Conservation (phyloP, 2,113 vertebrate species). For the Bubalus kerabau region DNA sequence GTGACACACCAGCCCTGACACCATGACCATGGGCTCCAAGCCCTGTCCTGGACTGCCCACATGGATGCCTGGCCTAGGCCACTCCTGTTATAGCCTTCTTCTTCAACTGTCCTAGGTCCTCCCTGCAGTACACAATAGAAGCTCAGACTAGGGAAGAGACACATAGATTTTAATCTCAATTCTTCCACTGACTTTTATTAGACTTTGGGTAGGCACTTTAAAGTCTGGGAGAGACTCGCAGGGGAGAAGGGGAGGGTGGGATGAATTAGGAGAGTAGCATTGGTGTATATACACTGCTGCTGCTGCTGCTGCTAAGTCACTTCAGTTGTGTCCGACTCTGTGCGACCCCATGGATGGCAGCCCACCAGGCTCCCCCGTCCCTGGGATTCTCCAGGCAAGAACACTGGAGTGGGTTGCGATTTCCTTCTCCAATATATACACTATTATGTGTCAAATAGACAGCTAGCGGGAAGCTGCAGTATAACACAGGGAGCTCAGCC, state of each 20-base stretch:
- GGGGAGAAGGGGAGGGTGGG: neutral
- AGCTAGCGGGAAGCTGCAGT: neutral
- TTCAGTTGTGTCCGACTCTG: too few relatives aligned
- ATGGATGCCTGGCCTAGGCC: accelerated
- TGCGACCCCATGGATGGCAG: too few relatives aligned
- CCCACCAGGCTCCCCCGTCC: too few relatives aligned
- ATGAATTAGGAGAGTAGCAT: neutral
- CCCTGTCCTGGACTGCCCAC: neutral
- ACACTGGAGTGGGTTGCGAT: too few relatives aligned
- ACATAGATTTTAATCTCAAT: neutral
- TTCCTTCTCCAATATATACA: neutral
- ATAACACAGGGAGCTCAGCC: neutral
- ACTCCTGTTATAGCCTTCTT: neutral
- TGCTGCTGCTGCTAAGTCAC: too few relatives aligned
- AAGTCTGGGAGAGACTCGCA: neutral
- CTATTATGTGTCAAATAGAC: neutral
- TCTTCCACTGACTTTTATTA: neutral
- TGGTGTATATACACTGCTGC: neutral
- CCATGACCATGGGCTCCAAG: accelerated
- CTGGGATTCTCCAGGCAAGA: too few relatives aligned
- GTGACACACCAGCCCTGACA: neutral
- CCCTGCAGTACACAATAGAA: neutral
- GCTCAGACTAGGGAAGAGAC: neutral
- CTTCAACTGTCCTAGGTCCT: neutral
- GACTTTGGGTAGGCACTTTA: neutral